Evolutionary conservation across 2,797 vertebrate species (phyloP).

Genomic region (Diglossa cyanea): DNA sequence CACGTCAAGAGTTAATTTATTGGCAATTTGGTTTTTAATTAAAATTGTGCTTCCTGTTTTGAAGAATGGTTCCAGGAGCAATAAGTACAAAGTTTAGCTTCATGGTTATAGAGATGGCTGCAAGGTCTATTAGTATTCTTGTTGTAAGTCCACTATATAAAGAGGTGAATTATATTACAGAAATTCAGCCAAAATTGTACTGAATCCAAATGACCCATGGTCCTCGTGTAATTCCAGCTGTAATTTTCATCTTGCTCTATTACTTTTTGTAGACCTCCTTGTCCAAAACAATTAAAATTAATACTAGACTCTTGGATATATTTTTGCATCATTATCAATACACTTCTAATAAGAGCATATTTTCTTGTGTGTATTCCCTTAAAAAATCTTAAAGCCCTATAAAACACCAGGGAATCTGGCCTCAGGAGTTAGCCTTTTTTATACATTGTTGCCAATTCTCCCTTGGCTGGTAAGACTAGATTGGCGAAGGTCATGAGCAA

Average conservation of each 20-base stretch:
- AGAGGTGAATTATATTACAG: background rate
- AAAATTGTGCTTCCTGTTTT: slow-evolving; percentile 13
- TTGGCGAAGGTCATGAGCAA: background rate
- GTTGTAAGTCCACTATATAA: background rate
- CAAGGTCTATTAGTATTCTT: slow-evolving; percentile 13
- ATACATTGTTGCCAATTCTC: background rate
- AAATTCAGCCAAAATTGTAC: background rate
- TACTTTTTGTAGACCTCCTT: background rate
- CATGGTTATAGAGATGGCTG: background rate
- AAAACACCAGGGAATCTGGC: background rate
- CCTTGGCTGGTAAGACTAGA: background rate
- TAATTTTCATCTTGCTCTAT: background rate
- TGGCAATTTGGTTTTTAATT: slow-evolving; percentile 1
- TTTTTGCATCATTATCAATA: background rate
- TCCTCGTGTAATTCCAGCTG: background rate
- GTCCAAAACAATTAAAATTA: background rate
- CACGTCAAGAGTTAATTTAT: background rate
- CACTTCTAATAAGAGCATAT: background rate
- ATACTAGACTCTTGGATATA: background rate
- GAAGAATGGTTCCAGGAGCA: background rate
- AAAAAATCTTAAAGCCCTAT: background rate
- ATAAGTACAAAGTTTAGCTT: background rate
- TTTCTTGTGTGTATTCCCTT: background rate
- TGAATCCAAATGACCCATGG: background rate
- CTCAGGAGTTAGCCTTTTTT: background rate